Conservation (phyloP, 2,888 invertebrate species). For the Melanostoma scalare region DNA sequence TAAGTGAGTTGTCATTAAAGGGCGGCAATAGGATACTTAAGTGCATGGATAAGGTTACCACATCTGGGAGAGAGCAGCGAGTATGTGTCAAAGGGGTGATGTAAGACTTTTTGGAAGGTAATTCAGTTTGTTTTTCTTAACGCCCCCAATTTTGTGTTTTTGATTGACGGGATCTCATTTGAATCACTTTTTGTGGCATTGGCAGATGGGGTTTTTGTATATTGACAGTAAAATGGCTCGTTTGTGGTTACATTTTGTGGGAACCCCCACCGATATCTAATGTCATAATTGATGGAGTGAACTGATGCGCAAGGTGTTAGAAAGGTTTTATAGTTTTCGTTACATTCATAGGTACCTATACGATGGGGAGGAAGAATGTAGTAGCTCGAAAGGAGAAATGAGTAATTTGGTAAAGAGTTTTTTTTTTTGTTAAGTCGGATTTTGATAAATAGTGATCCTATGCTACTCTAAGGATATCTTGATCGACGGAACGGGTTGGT, state of each 20-base stretch:
- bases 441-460: no score
- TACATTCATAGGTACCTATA: background rate
- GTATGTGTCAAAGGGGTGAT: constrained; percentile 59
- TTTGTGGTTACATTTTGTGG: constrained; percentile 56
- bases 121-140: constrained; percentile 32
- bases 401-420: no score
- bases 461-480: no score
- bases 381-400: no score
- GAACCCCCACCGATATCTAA: constrained; percentile 8
- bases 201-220: constrained; percentile 38
- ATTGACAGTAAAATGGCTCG: constrained; percentile 33
- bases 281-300: constrained; percentile 40
- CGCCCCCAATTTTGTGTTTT: constrained; percentile 43
- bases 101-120: constrained; percentile 24
- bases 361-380: no score
- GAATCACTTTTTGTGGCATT: constrained; percentile 13
- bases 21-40: constrained; percentile 68
- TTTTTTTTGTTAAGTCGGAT: no score
- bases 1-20: constrained; percentile 67
- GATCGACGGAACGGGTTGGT: no score
- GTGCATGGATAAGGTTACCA: constrained; percentile 65
- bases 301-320: constrained; percentile 40
- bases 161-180: constrained; percentile 46
- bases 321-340: background rate
- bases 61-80: constrained; percentile 43